Evolutionary conservation across 2,888 invertebrate genomes (phyloP), one percentile per base, ranked within the genome.

Genomic region (Drosophila fungiperda): DNA sequence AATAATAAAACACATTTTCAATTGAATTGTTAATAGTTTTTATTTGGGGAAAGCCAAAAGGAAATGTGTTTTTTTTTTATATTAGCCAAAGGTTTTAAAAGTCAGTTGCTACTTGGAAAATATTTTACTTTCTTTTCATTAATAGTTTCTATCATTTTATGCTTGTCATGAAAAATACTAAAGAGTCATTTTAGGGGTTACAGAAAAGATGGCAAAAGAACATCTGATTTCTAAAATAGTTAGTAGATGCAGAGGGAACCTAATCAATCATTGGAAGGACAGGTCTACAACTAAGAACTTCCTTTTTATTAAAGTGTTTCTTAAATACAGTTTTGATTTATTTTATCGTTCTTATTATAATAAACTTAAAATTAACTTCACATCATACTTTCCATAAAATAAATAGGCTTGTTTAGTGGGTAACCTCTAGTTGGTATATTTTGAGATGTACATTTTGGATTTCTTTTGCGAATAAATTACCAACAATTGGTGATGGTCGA

Each of bases 401-500:
- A 17, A 17, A n/a, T n/a, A 29, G 26, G 23, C 9, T 17, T 15
- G 12, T 11, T 3, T 32, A 29, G n/a, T 50, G 29, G 11, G 29
- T 29, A 32, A 11, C n/a, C 17, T 6, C 6, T 1, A 32, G 50
- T n/a, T 29, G 50, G 17, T 11, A 17, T 6, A n/a, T 32, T n/a
- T 50, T 29, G 50, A 6, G 11, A 11, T 15, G 7, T 12, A 15
- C 29, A 20, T 29, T 48, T 49, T 59, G 23, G 23, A 26, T 6
- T 64, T 73, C 49, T 33, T 54, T 42, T 11, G 36, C 20, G 32
- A 45, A 54, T 72, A 66, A 70, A 68, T 68, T 66, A 23, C 63
- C 54, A 68, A 67, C 73, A 81, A 68, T 66, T 81, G 61, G 35
- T 49, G 57, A 45, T 63, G 65, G 54, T 76, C 45, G 17, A 9